phyloP scores from a whole-genome alignment of 2,888 invertebrate species.

The Chrysomela aeneicollis region DNA sequence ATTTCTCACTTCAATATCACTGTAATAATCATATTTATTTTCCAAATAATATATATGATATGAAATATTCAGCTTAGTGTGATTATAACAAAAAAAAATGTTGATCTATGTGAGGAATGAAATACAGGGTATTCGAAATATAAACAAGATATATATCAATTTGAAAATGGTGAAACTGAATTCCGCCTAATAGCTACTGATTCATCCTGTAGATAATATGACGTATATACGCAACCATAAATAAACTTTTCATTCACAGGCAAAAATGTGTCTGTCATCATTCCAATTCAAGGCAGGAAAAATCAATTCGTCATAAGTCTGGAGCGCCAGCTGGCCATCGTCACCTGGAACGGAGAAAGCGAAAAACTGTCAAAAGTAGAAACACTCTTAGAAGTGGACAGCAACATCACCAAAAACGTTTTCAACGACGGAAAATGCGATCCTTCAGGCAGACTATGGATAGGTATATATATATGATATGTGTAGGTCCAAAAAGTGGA shows the following conservation, averaged over 20 bases:
- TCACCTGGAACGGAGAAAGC: slow-evolving; percentile 73
- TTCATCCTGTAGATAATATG: too few species aligned
- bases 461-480: slow-evolving; percentile 47
- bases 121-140: too few species aligned
- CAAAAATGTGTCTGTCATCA: slow-evolving; percentile 58
- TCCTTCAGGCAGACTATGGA: slow-evolving; percentile 74
- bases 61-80: too few species aligned
- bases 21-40: too few species aligned
- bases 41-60: too few species aligned
- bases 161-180: too few species aligned
- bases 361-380: slow-evolving; percentile 63
- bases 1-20: too few species aligned
- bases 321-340: slow-evolving; percentile 66
- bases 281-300: slow-evolving; percentile 63
- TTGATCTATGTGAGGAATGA: too few species aligned
- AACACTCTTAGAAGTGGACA: slow-evolving; percentile 68
- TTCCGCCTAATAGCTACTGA: too few species aligned
- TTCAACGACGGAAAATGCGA: slow-evolving; percentile 86
- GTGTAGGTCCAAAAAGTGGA: neutral
- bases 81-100: too few species aligned
- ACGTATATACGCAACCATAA: too few species aligned
- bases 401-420: slow-evolving; percentile 64
- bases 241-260: slow-evolving; percentile 12
- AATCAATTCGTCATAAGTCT: slow-evolving; percentile 72
- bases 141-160: too few species aligned